Conservation (phyloP, 1,140 invertebrate genomes). For the Homalodisca vitripennis region DNA sequence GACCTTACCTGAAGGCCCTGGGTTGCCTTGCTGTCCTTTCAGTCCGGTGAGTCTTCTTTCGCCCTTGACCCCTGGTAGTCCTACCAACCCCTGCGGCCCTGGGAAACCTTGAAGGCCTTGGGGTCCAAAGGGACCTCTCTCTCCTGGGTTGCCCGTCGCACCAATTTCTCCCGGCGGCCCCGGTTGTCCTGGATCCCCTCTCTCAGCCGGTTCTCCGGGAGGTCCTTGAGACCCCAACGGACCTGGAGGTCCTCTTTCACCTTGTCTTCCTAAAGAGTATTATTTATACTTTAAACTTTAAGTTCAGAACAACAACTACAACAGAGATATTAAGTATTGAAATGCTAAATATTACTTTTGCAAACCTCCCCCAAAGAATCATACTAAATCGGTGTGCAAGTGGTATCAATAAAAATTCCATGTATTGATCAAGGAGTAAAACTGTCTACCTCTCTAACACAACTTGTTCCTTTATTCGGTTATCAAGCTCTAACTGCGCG, state of each 20-base stretch:
- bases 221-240: constrained; percentile 65
- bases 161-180: constrained; percentile 71
- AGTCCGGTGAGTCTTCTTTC: constrained; percentile 65
- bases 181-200: constrained; percentile 70
- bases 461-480: no score
- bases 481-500: no score
- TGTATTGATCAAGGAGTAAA: no score
- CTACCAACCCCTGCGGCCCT: constrained; percentile 63
- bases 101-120: constrained; percentile 67
- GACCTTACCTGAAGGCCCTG: constrained; percentile 56
- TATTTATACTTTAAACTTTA: no score
- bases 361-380: no score
- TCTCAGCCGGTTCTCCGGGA: constrained; percentile 72
- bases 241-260: constrained; percentile 67
- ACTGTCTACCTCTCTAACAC: no score
- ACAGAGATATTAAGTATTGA: neutral
- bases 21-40: constrained; percentile 71
- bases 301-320: neutral
- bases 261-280: constrained; percentile 55
- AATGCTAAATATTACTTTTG: neutral
- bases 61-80: constrained; percentile 65
- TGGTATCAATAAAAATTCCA: no score
- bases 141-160: constrained; percentile 66
- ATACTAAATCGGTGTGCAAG: no score
- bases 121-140: constrained; percentile 59